A percentile compares a stretch with the other conserved stretches of the same genome.
These are phyloP conservation scores for Lasiurus cinereus DNA, from an alignment of 2,113 vertebrate genomes.

Conservation along the genomic window DNA sequence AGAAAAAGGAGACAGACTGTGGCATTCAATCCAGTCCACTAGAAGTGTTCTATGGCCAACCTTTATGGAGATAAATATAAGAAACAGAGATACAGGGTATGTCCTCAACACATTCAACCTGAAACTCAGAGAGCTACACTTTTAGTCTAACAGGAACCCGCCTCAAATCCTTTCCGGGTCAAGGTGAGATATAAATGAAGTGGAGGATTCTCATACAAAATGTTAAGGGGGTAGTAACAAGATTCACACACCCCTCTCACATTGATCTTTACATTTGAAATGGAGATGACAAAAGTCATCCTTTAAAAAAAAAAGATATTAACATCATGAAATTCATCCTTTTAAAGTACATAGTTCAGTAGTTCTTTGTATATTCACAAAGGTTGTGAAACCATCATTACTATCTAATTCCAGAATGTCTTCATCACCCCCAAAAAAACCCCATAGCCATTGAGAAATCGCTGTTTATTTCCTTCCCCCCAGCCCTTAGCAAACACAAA, in stretches of 20 bases:
- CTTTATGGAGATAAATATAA: neutral
- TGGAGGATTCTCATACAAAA: neutral
- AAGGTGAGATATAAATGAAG: slow-evolving; percentile 31
- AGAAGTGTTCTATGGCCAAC: neutral
- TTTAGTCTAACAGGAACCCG: neutral
- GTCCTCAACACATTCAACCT: neutral
- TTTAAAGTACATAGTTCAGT: neutral
- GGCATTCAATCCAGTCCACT: neutral
- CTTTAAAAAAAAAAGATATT: neutral
- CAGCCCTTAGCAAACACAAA: neutral
- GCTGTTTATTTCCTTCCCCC: neutral
- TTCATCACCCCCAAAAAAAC: neutral
- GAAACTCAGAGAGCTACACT: neutral
- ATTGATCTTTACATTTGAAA: slow-evolving; percentile 29
- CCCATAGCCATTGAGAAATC: neutral
- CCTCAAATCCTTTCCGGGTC: slow-evolving; percentile 10
- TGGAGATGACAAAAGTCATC: neutral
- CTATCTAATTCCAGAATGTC: slow-evolving; percentile 20
- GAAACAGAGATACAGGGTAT: neutral
- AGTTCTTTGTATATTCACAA: neutral
- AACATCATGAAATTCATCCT: neutral
- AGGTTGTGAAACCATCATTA: neutral
- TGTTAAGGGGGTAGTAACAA: neutral
- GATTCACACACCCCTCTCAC: neutral
- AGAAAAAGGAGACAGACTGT: neutral